Base-by-base conservation (phyloP, 2,797 vertebrate genomes). In the Enteromius afrohamiltoni region DNA sequence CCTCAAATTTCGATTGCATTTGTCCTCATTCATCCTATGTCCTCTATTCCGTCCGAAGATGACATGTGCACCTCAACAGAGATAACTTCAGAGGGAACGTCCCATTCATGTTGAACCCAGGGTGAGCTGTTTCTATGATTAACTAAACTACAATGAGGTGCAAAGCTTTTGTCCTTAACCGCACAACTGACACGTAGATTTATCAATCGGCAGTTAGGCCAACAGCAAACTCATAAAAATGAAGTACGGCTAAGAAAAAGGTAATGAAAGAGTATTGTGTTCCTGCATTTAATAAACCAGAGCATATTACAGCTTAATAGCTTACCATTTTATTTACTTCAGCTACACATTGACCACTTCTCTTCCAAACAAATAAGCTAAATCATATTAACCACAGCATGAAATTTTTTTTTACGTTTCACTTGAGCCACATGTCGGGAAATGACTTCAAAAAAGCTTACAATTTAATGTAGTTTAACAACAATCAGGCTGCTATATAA, bases 161-260 rank as follows among this genome's bases (percentile, higher is more conserved):
- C 16, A 69, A 34, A 16, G 4, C 65, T 31, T 65, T 80, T 83
- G 80, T 83, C 55, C 80, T 83, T 34, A 85, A 51, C 83, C 47
- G 16, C 69, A 34, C 21, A 34, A 3, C 68, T 83, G 84, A 79
- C 84, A 83, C 84, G 0, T n/a, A 69, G 74, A 87, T 87, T 85
- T 78, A 85, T 85, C 84, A 85, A 49, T 14, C 17, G 60, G 71
- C 86, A 64, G 78, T 85, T 81, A 80, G 69, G 82, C 79, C 86
- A 83, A 79, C 68, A 84, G 55, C 55, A 85, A 62, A 77, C 80
- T 75, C 83, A 87, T 82, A 83, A 86, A 87, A 89, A 45, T 83
- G 81, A 85, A 81, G 53, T 49, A 85, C 62, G 68, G 70, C 26
- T 42, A 29, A 71, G 55, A 80, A 70, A 78, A 23, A 47, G 26